Evolutionary conservation across 2,797 vertebrate species (phyloP).

Genomic region (Eutrigla gurnardus): DNA sequence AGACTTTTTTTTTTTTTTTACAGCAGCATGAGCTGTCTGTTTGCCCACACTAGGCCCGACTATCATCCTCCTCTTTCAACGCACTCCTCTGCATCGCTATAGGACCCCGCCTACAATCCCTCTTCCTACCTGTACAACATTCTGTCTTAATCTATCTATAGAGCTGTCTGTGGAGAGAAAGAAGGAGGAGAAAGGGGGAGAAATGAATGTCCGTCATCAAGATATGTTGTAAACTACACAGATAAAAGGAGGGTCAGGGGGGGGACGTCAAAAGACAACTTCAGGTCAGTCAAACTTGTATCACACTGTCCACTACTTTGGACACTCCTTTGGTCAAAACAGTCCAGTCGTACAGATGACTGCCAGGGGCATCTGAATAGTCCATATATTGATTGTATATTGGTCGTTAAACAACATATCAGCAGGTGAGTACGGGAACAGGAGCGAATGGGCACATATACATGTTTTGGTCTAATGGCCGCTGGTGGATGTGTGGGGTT

Average conservation of each 20-base stretch:
- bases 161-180: slow-evolving; percentile 44
- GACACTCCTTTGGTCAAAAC: slow-evolving; percentile 82
- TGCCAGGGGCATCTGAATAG: slow-evolving; percentile 62
- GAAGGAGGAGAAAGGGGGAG: slow-evolving; percentile 37
- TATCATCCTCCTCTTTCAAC: slow-evolving; percentile 32
- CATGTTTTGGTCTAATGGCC: slow-evolving; percentile 77
- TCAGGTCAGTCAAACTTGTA: slow-evolving; percentile 67
- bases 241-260: slow-evolving; percentile 33
- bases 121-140: slow-evolving; percentile 59
- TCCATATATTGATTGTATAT: slow-evolving; percentile 75
- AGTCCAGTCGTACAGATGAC: slow-evolving; percentile 74
- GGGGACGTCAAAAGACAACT: slow-evolving; percentile 59
- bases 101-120: slow-evolving; percentile 42
- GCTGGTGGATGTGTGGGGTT: slow-evolving; percentile 59
- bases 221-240: slow-evolving; percentile 69
- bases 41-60: slow-evolving; percentile 50
- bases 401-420: slow-evolving; percentile 70
- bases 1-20: slow-evolving; percentile 35
- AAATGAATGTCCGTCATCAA: slow-evolving; percentile 53
- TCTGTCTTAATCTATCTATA: slow-evolving; percentile 51
- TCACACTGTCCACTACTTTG: slow-evolving; percentile 73
- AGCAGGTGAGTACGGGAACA: slow-evolving; percentile 66
- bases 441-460: slow-evolving; percentile 76
- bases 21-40: slow-evolving; percentile 67
- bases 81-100: slow-evolving; percentile 56